Percentiles rank a stretch among this genome's conserved stretches.
Evolutionary conservation across 2,888 invertebrate genomes (phyloP).

Genomic region (Orchesellides sinensis): DNA sequence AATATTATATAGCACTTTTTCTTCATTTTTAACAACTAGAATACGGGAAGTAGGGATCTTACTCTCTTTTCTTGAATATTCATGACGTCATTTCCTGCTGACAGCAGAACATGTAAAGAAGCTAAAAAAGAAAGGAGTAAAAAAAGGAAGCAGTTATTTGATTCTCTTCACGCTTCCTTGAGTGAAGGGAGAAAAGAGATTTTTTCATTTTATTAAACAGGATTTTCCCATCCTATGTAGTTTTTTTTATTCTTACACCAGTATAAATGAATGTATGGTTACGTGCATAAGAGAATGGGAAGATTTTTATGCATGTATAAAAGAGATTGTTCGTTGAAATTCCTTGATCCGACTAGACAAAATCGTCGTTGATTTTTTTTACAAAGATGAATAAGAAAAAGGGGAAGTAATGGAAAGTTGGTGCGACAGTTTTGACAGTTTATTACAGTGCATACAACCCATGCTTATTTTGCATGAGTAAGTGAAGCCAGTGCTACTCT

Average conservation of each 20-base stretch:
- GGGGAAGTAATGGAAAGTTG: slow-evolving; percentile 63
- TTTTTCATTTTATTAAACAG: slow-evolving; percentile 69
- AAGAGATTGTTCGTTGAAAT: slow-evolving; percentile 51
- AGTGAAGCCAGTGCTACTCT: slow-evolving; percentile 52
- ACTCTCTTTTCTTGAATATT: slow-evolving; percentile 55
- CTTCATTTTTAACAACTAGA: neutral
- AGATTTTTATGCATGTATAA: slow-evolving; percentile 33
- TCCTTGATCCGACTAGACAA: slow-evolving; percentile 62
- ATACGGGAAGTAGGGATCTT: slow-evolving; percentile 21
- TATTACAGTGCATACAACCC: slow-evolving; percentile 61
- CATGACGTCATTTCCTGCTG: slow-evolving; percentile 66
- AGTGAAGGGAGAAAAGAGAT: slow-evolving; percentile 57
- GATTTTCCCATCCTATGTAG: slow-evolving; percentile 49
- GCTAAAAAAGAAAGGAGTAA: slow-evolving; percentile 32
- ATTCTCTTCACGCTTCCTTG: slow-evolving; percentile 64
- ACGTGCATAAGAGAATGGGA: slow-evolving; percentile 13
- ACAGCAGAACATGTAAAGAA: slow-evolving; percentile 56
- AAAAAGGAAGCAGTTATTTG: slow-evolving; percentile 64
- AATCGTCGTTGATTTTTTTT: slow-evolving; percentile 42
- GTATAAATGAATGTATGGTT: neutral
- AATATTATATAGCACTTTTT: slow-evolving; percentile 23
- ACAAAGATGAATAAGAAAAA: slow-evolving; percentile 30
- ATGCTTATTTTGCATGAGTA: slow-evolving; percentile 53
- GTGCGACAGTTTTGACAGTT: slow-evolving; percentile 65
- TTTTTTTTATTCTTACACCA: slow-evolving; percentile 24